Conservation (phyloP, 1,140 invertebrate genomes). For the Zophobas morio region DNA sequence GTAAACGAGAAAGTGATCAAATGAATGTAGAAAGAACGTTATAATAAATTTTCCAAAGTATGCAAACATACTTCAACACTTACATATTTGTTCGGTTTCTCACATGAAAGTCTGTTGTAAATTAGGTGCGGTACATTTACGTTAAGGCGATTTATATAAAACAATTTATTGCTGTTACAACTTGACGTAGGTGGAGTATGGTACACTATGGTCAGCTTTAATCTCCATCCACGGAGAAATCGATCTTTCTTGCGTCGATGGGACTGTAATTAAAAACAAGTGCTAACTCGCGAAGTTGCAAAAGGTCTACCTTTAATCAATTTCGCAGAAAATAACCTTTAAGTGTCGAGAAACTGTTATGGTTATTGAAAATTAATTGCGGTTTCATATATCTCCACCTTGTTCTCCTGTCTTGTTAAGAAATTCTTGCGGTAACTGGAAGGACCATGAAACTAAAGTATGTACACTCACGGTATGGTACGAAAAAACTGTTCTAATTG, state of each 20-base stretch:
- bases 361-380: conserved; percentile 58
- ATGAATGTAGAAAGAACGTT: conserved; percentile 15
- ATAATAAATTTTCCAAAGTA: conserved; percentile 41
- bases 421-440: conserved; percentile 4
- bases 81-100: conserved; percentile 39
- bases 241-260: background rate
- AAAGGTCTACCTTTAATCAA: background rate
- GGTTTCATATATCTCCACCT: conserved; percentile 57
- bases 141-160: conserved; percentile 54
- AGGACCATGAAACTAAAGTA: background rate
- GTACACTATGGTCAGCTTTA: conserved; percentile 30
- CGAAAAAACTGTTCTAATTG: background rate
- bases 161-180: conserved; percentile 53
- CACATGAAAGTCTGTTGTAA: conserved; percentile 48
- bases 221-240: background rate
- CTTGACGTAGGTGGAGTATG: conserved; percentile 38
- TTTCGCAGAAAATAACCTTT: conserved; percentile 46
- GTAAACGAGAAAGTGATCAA: conserved; percentile 21
- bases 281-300: too few relatives aligned
- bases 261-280: too few relatives aligned
- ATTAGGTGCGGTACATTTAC: conserved; percentile 53
- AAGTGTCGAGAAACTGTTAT: conserved; percentile 37
- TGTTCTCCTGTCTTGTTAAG: conserved; percentile 49
- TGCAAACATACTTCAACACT: conserved; percentile 41
- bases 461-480: background rate